Conservation (phyloP, 2,797 vertebrate genomes). For the Capromys pilorides region DNA sequence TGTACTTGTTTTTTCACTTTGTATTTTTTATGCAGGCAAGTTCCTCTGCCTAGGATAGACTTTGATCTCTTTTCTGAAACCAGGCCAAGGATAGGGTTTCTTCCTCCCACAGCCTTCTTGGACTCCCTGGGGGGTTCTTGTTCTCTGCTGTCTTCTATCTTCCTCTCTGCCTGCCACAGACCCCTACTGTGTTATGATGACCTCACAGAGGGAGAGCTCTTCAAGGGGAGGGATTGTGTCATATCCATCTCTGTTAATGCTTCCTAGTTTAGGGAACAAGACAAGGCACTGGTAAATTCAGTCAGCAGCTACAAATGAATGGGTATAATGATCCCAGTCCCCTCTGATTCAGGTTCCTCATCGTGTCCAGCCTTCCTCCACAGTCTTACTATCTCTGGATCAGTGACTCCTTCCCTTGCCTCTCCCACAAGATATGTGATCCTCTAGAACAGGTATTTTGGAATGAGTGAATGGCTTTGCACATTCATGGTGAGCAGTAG, state of each 20-base stretch:
- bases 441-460: not conserved
- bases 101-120: not conserved
- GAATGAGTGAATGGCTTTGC: not conserved
- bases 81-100: not conserved
- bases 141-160: not conserved
- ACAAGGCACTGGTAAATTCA: not conserved
- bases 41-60: not conserved
- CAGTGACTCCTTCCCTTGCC: not conserved
- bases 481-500: not conserved
- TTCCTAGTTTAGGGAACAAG: not conserved
- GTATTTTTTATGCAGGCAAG: not conserved
- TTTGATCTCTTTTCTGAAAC: conserved; percentile 35
- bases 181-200: not conserved
- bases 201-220: not conserved
- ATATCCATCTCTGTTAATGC: not conserved
- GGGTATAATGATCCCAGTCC: not conserved
- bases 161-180: not conserved
- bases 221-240: not conserved
- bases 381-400: not conserved
- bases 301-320: not conserved
- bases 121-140: not conserved
- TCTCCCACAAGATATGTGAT: not conserved
- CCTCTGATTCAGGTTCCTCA: not conserved
- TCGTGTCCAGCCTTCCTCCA: not conserved
- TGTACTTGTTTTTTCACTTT: not conserved